Evolutionary conservation across 2,797 vertebrate species (phyloP).

Genomic region (Neomorphus geoffroyi): DNA sequence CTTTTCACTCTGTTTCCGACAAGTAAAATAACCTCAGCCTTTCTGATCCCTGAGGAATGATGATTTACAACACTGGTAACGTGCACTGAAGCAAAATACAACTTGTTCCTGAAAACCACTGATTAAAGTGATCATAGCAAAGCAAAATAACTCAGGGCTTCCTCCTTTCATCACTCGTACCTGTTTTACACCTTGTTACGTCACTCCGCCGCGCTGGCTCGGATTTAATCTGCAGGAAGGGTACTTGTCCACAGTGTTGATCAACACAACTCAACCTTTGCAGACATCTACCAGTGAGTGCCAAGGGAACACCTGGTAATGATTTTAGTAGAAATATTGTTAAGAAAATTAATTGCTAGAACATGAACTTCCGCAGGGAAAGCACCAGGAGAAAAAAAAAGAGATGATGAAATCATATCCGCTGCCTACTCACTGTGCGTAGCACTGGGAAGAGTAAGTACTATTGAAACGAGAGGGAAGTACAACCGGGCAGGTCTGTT

Average conservation of each 20-base stretch:
- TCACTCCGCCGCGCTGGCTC: neutral
- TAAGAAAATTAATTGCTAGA: constrained; percentile 12
- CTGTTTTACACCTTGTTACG: constrained; percentile 4
- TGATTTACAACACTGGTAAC: constrained; percentile 43
- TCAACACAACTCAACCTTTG: neutral
- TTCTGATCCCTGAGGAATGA: constrained; percentile 30
- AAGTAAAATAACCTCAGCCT: constrained; percentile 45
- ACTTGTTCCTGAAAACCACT: constrained; percentile 37
- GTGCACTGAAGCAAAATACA: constrained; percentile 38
- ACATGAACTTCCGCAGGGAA: neutral
- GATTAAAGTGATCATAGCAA: constrained; percentile 54
- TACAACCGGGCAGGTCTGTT: neutral
- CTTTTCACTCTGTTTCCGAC: neutral
- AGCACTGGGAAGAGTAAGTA: neutral
- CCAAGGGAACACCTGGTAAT: neutral
- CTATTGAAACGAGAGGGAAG: neutral
- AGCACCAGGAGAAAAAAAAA: neutral
- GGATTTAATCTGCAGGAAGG: neutral
- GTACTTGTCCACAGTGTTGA: neutral
- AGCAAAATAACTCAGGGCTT: constrained; percentile 11
- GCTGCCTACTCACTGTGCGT: neutral
- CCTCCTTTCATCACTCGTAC: neutral
- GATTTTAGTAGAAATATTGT: constrained; percentile 25
- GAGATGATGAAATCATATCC: neutral
- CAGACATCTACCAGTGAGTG: neutral